Evolutionary conservation across 2,113 vertebrate genomes (phyloP).

Genomic region (Otus sunia): DNA sequence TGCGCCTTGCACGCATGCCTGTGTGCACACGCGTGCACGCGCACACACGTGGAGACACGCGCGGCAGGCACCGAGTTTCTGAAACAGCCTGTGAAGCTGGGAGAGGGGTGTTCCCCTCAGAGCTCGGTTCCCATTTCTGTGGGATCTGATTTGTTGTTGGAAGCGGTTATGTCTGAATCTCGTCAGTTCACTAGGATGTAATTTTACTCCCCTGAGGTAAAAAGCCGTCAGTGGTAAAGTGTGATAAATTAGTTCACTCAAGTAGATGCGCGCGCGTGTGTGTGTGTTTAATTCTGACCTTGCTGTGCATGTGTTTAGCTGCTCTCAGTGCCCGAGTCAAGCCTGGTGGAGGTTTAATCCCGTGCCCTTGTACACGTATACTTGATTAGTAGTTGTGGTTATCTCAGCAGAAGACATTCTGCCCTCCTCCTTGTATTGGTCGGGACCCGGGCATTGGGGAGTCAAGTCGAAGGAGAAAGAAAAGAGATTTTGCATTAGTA

Average conservation of each 20-base stretch:
- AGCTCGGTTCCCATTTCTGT: background rate
- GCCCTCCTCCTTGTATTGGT: conserved; percentile 87
- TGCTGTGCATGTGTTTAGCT: conserved; percentile 76
- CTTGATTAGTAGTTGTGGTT: conserved; percentile 95
- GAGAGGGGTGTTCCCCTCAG: background rate
- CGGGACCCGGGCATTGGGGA: conserved; percentile 85
- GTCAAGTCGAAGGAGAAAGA: conserved; percentile 86
- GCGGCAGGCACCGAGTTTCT: fast-evolving
- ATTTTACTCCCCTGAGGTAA: conserved; percentile 77
- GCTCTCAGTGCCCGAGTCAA: conserved; percentile 80
- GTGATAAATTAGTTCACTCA: conserved; percentile 79
- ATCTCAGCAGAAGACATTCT: conserved; percentile 89
- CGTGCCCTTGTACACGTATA: conserved; percentile 86
- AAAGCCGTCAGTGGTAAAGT: conserved; percentile 77
- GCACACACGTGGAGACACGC: fast-evolving
- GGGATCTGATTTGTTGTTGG: conserved; percentile 49
- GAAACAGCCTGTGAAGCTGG: background rate
- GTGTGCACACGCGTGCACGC: fast-evolving
- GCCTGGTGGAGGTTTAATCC: conserved; percentile 90
- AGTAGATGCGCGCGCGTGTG: conserved; percentile 63
- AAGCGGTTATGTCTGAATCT: conserved; percentile 59
- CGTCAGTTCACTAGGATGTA: conserved; percentile 68
- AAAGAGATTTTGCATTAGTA: conserved; percentile 90
- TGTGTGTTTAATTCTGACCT: conserved; percentile 77
- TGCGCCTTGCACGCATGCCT: fast-evolving